phyloP scores from a whole-genome alignment of 2,888 invertebrate genomes.

The Ceriagrion tenellum region DNA sequence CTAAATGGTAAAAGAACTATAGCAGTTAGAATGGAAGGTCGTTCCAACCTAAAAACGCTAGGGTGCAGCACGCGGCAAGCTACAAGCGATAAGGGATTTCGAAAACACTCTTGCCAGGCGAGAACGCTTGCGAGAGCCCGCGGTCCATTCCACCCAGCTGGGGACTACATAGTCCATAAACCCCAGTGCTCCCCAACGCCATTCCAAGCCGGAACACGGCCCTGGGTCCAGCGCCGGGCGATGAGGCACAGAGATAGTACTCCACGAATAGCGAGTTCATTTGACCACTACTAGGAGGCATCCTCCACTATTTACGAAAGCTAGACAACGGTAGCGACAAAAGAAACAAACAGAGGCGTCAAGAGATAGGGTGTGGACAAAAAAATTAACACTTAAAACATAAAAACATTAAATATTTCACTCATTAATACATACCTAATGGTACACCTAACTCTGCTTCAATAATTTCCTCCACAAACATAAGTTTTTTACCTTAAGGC shows the following conservation, averaged over 20 bases:
- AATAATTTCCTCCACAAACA: too few relatives aligned
- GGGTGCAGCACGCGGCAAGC: not conserved
- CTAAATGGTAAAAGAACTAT: not conserved
- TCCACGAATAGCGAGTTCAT: constrained; percentile 3
- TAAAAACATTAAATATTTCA: too few relatives aligned
- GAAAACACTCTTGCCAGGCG: constrained; percentile 1
- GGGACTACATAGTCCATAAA: not conserved
- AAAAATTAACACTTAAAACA: too few relatives aligned
- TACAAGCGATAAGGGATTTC: constrained; percentile 8
- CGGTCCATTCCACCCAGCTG: not conserved
- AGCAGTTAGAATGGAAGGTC: not conserved
- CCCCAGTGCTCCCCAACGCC: not conserved
- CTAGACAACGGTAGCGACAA: not conserved
- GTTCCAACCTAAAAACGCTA: not conserved
- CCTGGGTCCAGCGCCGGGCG: not conserved
- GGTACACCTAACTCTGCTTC: too few relatives aligned
- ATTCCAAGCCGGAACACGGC: not conserved
- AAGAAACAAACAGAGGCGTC: too few relatives aligned
- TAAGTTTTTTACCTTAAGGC: too few relatives aligned
- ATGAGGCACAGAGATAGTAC: not conserved
- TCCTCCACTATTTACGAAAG: not conserved
- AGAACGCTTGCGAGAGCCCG: not conserved
- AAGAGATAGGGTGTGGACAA: too few relatives aligned
- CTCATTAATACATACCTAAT: too few relatives aligned
- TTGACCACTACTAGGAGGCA: not conserved